Percentiles rank a stretch among this genome's conserved stretches.
These are phyloP conservation scores for Drosophila tanythrix DNA, from an alignment of 2,888 invertebrate genomes.

Conservation along the genomic window DNA sequence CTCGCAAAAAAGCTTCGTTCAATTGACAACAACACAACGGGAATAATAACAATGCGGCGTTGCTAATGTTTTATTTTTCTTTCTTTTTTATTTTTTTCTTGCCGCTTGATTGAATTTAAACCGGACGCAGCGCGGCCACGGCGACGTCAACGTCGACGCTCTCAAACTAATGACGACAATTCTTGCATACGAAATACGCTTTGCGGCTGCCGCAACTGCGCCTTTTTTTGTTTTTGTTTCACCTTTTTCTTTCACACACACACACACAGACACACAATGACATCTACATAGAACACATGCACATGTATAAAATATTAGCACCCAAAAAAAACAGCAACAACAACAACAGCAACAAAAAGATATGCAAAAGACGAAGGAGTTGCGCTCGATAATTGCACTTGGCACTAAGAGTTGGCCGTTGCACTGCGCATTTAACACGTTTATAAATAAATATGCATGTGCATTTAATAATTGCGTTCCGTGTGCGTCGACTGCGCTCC, in stretches of 20 bases:
- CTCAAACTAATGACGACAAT: slow-evolving; percentile 58
- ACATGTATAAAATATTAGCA: slow-evolving; percentile 63
- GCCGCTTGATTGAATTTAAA: slow-evolving; percentile 80
- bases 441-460: slow-evolving; percentile 63
- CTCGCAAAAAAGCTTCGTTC: slow-evolving; percentile 17
- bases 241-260: slow-evolving; percentile 60
- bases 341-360: slow-evolving; percentile 15
- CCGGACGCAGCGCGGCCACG: slow-evolving; percentile 62
- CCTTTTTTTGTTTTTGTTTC: slow-evolving; percentile 56
- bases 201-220: slow-evolving; percentile 53
- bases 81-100: slow-evolving; percentile 44
- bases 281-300: slow-evolving; percentile 39
- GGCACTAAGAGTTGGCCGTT: slow-evolving; percentile 31
- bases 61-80: slow-evolving; percentile 41
- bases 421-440: slow-evolving; percentile 51
- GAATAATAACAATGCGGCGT: slow-evolving; percentile 48
- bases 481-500: slow-evolving; percentile 36
- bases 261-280: slow-evolving; percentile 38
- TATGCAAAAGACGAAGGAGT: slow-evolving; percentile 23
- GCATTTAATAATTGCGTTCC: slow-evolving; percentile 55
- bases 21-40: slow-evolving; percentile 16
- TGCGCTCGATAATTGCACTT: slow-evolving; percentile 63
- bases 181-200: slow-evolving; percentile 66
- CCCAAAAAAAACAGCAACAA: slow-evolving; percentile 42
- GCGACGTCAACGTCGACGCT: slow-evolving; percentile 41